Base-by-base conservation (phyloP, 2,797 vertebrate genomes). In the Scarus forsteni region DNA sequence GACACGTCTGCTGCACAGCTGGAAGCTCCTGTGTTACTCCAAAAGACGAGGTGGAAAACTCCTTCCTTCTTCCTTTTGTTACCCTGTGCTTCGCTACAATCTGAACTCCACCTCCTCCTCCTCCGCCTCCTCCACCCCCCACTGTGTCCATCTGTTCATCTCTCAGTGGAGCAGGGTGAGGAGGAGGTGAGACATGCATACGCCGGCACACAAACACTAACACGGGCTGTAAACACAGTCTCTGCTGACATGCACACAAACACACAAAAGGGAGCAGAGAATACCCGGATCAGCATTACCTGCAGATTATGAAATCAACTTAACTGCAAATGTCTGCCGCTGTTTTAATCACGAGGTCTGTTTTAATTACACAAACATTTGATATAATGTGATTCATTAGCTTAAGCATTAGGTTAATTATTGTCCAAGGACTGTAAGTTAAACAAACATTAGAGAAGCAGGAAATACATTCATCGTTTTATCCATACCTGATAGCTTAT, bases 71-170 rank as follows among this genome's bases (percentile, higher is more conserved):
- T 72, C 72, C 79, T 85, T 88, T 88, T 88, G 84, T 90, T 77
- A 77, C 70, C 54, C 60, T 14, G 62, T 4, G 62, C 77, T 75
- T 77, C 15, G 15, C 83, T 69, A 78, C 76, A 84, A 83, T 80
- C 68, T 0, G 46, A 27, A 27, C 27, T 56, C 70, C 74, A 8
- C 7, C 38, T 38, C 39, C 66, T 34, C 72, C 49, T 56, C 58
- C 82, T 66, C 72, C 38, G 60, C 77, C 52, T 38, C 13, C 14
- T 15, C 61, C 78, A 44, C 60, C 70, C 69, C 85, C 81, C 61
- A 78, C 87, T 86, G 85, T 70, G 88, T 91, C 91, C 89, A 91
- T 92, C 89, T 92, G 91, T 89, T 92, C 87, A 80, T 81, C 84
- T 88, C 86, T 83, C 87, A 76, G 86, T 15, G 44, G 88, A 90